Conservation (phyloP, 2,888 invertebrate species). For the Chymomyza caudatula region DNA sequence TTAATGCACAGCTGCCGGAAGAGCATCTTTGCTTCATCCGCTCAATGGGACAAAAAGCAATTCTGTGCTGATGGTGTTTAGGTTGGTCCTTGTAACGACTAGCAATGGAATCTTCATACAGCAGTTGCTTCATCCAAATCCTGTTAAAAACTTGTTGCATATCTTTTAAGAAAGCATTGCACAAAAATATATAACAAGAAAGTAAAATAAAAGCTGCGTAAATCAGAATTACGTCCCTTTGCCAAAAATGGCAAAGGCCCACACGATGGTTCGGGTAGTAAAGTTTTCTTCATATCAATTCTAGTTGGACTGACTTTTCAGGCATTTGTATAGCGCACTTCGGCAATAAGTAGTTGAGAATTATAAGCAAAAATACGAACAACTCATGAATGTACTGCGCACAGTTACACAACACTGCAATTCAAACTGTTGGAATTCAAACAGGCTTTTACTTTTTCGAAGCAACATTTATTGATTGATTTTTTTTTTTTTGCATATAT, state of each 20-base stretch:
- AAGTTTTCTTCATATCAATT: slow-evolving; percentile 50
- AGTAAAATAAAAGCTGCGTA: neutral
- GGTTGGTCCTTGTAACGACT: no score
- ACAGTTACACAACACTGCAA: neutral
- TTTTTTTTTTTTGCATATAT: slow-evolving; percentile 52
- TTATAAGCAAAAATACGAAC: slow-evolving; percentile 25
- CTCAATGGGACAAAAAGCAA: no score
- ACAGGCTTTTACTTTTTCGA: slow-evolving; percentile 26
- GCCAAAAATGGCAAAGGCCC: slow-evolving; percentile 62
- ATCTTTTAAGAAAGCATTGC: no score
- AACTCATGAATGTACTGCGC: no score
- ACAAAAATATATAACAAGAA: no score
- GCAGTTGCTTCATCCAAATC: no score
- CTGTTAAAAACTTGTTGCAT: no score
- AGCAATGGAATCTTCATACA: no score
- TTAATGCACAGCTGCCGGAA: no score
- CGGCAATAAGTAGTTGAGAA: slow-evolving; percentile 47
- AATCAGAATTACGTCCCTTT: slow-evolving; percentile 71
- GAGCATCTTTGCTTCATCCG: no score
- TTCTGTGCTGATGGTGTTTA: no score
- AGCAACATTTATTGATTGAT: slow-evolving; percentile 67
- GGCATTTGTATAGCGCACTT: neutral
- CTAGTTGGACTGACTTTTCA: accelerated
- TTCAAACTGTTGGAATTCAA: neutral
- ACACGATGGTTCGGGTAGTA: slow-evolving; percentile 60